Base-by-base conservation (phyloP, 2,797 vertebrate genomes). In the Rhinella marina region DNA sequence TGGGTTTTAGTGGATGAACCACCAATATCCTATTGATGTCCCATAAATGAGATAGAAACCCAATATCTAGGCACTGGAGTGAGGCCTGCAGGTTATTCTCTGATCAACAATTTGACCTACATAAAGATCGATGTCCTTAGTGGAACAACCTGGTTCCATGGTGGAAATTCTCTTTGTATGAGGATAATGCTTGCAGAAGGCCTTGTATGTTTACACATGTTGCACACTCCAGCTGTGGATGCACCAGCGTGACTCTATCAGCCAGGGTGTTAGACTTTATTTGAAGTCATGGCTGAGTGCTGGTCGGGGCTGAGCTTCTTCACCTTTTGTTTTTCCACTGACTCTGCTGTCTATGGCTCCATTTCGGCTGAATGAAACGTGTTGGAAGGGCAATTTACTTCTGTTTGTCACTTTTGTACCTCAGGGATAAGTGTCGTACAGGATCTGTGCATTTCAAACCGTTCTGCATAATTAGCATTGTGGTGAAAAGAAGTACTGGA, bases 361-460 rank as follows among this genome's bases (percentile, higher is more conserved):
- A 70, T 32, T 2, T 12, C 11, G 76, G 64, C 87, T 88, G 87
- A 66, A 13, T 8, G 57, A 41, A 79, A 88, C 10, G 82, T 84
- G 87, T 88, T 61, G 73, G 77, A 32, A 80, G 64, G 64, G 62
- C 56, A 72, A 84, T 88, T 84, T 80, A 76, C 81, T 62, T 82
- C 61, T 23, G 12, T n/a, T 62, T 59, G 32, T 87, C 72, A 29
- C 80, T 50, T 41, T 16, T 72, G 50, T 41, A 25, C 75, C 27
- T 48, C 21, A 73, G 72, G 72, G 50, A 10, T 25, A 13, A 50
- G 81, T 61, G 81, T 88, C 23, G 52, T 56, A 61, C 52, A 59
- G 73, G 29, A 57, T 57, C 61, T 76, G 8, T 66, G 41, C 61
- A 5, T 81, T 57, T 57, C 19, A 29, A 72, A 59, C 54, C 3